Evolutionary conservation across 2,797 vertebrate genomes (phyloP).

Genomic region (Mormyrus hasselquistii): DNA sequence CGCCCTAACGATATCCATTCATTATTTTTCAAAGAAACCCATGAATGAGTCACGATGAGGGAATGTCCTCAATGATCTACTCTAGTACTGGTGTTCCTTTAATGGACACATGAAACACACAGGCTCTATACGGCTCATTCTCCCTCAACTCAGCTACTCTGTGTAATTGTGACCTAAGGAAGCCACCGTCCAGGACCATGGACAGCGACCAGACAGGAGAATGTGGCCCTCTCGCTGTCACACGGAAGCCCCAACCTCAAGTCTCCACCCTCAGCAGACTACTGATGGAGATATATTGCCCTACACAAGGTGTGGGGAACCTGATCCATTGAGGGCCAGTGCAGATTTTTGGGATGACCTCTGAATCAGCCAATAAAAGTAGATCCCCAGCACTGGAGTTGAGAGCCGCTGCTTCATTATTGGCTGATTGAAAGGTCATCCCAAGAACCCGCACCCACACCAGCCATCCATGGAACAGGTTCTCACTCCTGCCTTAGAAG

Average conservation of each 20-base stretch:
- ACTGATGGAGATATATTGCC: not conserved
- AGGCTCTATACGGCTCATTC: not conserved
- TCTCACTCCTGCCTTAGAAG: not conserved
- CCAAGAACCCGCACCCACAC: not conserved
- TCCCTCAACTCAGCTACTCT: not conserved
- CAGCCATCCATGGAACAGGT: not conserved
- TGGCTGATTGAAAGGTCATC: not conserved
- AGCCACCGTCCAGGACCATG: conserved; percentile 22
- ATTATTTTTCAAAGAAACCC: not conserved
- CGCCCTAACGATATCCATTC: not conserved
- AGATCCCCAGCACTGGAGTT: not conserved
- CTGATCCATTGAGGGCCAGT: not conserved
- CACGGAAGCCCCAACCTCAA: not conserved
- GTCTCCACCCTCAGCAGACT: not conserved
- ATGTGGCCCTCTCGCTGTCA: not conserved
- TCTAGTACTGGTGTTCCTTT: not conserved
- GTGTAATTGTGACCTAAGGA: not conserved
- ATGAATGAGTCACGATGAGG: not conserved
- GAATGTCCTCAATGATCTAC: not conserved
- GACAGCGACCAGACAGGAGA: conserved; percentile 18
- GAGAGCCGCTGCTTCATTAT: not conserved
- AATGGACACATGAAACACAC: not conserved
- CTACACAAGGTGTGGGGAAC: not conserved
- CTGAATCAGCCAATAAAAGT: not conserved
- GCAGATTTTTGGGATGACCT: not conserved